Base-by-base conservation (phyloP, 2,888 invertebrate genomes). In the Punctoribates punctum region DNA sequence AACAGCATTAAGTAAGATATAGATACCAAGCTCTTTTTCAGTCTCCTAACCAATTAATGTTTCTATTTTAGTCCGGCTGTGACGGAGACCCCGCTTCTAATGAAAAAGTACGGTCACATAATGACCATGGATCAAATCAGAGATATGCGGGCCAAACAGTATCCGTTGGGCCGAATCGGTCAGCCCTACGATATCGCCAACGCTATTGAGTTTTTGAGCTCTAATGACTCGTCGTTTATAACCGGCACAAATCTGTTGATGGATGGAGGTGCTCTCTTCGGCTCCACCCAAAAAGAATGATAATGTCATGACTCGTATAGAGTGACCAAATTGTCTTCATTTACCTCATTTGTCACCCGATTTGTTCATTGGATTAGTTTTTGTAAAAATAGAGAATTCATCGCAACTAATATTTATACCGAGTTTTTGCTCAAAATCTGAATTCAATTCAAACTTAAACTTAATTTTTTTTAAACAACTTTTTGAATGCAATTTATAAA, bases 241-340 rank as follows among this genome's bases (percentile, higher is more conserved):
- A 70, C 70, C 1, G 70, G 70, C 11, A 46, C 34, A 13, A 34
- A 46, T 11, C n/a, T 70, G 20, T 23, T 46, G 3, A 23, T 70
- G 46, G 70, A 70, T 46, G 70, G 70, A 8, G 70, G 70, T 8
- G 34, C 67, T n/a, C 67, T 67, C 9, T 67, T 38, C 20, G 67
- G 60, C 25, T 60, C 60, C 25, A 60, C 60, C 4, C 60, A 60
- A 23, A 25, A 60, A 17, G 27, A 60, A 27, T 60, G 60, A 60
- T 54, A 48, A 13, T n/a, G n/a, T n/a, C n/a, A n/a, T n/a, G n/a
- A n/a, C n/a, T n/a, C n/a, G n/a, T n/a, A n/a, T n/a, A n/a, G n/a
- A n/a, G n/a, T n/a, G n/a, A n/a, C n/a, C n/a, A n/a, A n/a, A n/a
- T n/a, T n/a, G n/a, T n/a, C n/a, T n/a, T n/a, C n/a, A n/a, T n/a